phyloP scores from a whole-genome alignment of 1,140 invertebrate species.

The Atopsyche davidsoni region DNA sequence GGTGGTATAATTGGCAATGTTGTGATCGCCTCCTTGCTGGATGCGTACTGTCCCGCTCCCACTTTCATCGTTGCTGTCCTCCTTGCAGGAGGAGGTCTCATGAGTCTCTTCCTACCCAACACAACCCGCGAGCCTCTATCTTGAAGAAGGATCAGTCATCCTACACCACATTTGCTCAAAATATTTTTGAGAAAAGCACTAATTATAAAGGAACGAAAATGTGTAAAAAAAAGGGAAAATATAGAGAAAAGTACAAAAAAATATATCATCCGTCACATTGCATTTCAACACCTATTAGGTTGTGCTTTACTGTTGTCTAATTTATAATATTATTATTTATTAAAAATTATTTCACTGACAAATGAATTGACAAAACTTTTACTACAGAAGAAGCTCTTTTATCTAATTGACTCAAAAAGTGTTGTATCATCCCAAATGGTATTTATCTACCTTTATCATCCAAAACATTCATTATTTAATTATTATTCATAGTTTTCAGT shows the following conservation, averaged over 20 bases:
- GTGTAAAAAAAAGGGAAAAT: not conserved
- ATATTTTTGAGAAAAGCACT: not conserved
- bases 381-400: not conserved
- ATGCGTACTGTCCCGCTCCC: constrained; percentile 76
- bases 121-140: constrained; percentile 75
- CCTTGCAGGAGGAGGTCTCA: constrained; percentile 72
- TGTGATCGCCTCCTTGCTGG: constrained; percentile 73
- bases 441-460: not conserved
- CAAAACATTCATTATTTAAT: constrained; percentile 8
- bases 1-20: constrained; percentile 84
- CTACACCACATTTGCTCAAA: not conserved
- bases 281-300: no score
- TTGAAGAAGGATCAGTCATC: constrained; percentile 44
- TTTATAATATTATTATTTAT: not conserved
- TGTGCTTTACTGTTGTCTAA: not conserved
- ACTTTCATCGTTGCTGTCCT: constrained; percentile 78
- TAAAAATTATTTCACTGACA: not conserved
- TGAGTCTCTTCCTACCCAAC: constrained; percentile 79
- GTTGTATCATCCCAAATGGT: not conserved
- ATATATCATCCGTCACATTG: constrained; percentile 5
- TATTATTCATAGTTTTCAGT: constrained; percentile 13
- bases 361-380: not conserved
- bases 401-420: not conserved
- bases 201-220: not conserved
- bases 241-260: not conserved